Evolutionary conservation across 53 echinoderm and acorn worm species (phyloP).

Genomic region (Pentamera pediparva): DNA sequence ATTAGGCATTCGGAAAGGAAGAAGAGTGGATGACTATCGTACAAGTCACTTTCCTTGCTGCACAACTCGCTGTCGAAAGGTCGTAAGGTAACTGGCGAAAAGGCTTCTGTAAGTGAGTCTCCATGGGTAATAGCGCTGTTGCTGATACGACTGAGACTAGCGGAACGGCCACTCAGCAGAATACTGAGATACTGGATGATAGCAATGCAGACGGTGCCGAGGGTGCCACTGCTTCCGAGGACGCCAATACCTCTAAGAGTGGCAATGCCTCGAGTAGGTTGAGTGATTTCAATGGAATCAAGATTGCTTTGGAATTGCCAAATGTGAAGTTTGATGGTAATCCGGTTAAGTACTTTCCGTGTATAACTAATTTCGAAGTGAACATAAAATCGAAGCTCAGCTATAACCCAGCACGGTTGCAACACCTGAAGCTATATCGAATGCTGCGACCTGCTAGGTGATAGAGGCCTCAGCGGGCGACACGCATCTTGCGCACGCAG

Average conservation of each 20-base stretch:
- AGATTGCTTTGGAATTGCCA: constrained; percentile 39
- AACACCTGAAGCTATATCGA: constrained; percentile 50
- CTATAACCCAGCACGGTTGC: constrained; percentile 37
- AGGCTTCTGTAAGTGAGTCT: too few relatives aligned
- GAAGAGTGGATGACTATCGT: too few relatives aligned
- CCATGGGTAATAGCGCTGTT: constrained; percentile 7
- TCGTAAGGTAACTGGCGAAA: too few relatives aligned
- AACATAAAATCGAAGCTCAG: constrained; percentile 41
- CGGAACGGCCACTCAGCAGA: background rate
- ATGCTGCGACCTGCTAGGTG: constrained; percentile 49
- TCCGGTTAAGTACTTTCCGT: constrained; percentile 39
- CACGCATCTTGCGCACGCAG: constrained; percentile 31
- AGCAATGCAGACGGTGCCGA: background rate
- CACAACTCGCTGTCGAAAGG: too few relatives aligned
- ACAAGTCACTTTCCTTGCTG: too few relatives aligned
- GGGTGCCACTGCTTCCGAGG: background rate
- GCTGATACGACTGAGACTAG: background rate
- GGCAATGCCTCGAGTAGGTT: too few relatives aligned
- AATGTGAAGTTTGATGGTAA: constrained; percentile 38
- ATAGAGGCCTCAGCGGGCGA: constrained; percentile 23
- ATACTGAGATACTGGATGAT: background rate
- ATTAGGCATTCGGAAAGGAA: too few relatives aligned
- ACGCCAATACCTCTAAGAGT: too few relatives aligned
- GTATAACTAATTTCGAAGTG: constrained; percentile 40
- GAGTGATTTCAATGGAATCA: constrained; percentile 49